Conservation (phyloP, 2,797 vertebrate genomes). For the Amphiprion clarkii region DNA sequence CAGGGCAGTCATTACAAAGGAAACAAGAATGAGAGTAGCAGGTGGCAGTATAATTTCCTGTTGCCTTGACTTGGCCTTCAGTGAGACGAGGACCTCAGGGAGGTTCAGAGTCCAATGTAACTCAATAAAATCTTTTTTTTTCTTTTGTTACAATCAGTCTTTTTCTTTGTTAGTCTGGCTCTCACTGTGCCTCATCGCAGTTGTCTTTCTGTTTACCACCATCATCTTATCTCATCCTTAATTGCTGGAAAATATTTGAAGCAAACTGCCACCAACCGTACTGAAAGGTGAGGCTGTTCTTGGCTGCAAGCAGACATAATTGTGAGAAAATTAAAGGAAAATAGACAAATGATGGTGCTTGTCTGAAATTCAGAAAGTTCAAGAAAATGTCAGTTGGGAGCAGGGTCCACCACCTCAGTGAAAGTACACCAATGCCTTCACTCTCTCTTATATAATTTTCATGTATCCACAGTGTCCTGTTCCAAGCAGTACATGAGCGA, state of each 20-base stretch:
- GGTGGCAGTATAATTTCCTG: slow-evolving; percentile 84
- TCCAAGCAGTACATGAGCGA: slow-evolving; percentile 71
- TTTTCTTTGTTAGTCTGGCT: neutral
- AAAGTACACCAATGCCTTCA: slow-evolving; percentile 9
- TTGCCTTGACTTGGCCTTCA: slow-evolving; percentile 77
- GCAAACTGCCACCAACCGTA: neutral
- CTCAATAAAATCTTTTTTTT: neutral
- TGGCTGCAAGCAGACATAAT: neutral
- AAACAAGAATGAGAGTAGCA: slow-evolving; percentile 84
- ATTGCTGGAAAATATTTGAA: neutral
- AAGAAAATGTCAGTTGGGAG: neutral
- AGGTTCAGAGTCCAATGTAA: slow-evolving; percentile 52
- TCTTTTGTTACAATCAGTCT: slow-evolving; percentile 2
- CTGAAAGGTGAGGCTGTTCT: neutral
- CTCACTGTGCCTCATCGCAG: neutral
- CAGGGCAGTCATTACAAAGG: slow-evolving; percentile 64
- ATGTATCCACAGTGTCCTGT: slow-evolving; percentile 61
- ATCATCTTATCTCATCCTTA: neutral
- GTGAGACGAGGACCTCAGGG: slow-evolving; percentile 61
- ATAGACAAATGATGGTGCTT: neutral
- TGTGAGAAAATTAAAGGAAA: slow-evolving; percentile 4
- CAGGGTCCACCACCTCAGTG: neutral
- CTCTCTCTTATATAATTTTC: slow-evolving; percentile 33
- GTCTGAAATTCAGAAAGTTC: neutral
- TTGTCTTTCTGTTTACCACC: neutral